phyloP scores from a whole-genome alignment of 2,797 vertebrate genomes.

The Mergus octosetaceus region DNA sequence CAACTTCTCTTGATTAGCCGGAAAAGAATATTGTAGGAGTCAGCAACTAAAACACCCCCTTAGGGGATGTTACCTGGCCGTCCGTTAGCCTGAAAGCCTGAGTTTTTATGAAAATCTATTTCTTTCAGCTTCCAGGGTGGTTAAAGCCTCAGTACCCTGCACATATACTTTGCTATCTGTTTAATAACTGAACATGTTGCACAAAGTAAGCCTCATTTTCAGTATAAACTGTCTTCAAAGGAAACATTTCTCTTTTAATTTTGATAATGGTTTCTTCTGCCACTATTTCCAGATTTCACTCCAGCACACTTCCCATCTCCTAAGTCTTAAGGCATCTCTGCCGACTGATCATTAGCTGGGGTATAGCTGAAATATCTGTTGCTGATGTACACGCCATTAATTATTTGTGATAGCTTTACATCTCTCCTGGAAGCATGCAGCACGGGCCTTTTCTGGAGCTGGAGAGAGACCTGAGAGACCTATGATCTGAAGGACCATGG shows the following conservation, averaged over 20 bases:
- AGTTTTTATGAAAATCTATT: constrained; percentile 52
- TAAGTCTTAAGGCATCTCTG: neutral
- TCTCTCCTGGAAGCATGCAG: neutral
- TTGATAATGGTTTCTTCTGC: constrained; percentile 12
- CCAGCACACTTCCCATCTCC: neutral
- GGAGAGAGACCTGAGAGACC: neutral
- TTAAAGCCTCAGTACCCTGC: constrained; percentile 29
- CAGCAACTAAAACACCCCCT: constrained; percentile 7
- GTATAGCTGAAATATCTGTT: constrained; percentile 2
- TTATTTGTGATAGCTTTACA: neutral
- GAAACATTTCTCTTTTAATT: constrained; percentile 29
- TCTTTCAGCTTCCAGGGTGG: constrained; percentile 49
- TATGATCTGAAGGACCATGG: neutral
- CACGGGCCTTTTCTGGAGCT: neutral
- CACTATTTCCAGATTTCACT: neutral
- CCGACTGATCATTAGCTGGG: neutral
- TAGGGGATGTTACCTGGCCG: constrained; percentile 6
- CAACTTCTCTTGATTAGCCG: constrained; percentile 41
- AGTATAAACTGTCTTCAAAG: constrained; percentile 28
- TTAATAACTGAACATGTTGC: neutral
- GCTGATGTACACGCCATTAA: neutral
- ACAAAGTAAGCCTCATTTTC: constrained; percentile 58
- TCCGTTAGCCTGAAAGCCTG: constrained; percentile 46
- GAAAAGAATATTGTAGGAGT: neutral
- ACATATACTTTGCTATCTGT: neutral